Conservation (phyloP, 2,113 vertebrate species). For the Mustelus asterias region DNA sequence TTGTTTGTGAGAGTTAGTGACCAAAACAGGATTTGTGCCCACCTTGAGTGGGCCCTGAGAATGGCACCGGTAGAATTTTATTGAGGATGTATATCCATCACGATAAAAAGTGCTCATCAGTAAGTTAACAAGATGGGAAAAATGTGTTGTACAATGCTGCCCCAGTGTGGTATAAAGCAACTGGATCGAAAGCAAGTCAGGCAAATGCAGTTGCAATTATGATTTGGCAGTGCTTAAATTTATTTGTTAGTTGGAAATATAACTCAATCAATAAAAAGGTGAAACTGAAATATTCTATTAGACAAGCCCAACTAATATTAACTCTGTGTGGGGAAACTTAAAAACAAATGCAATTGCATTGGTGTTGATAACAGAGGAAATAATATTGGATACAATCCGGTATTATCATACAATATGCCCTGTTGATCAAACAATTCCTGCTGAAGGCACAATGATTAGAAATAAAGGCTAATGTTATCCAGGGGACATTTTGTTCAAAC, state of each 20-base stretch:
- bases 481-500: neutral
- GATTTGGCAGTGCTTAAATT: neutral
- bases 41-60: too few species aligned
- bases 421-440: neutral
- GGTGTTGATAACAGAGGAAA: neutral
- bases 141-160: constrained; percentile 13
- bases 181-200: neutral
- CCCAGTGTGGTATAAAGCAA: neutral
- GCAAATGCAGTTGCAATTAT: neutral
- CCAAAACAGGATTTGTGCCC: too few species aligned
- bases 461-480: neutral
- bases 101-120: neutral
- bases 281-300: neutral
- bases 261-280: neutral
- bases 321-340: neutral
- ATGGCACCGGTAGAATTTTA: neutral
- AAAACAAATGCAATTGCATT: neutral
- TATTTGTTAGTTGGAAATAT: neutral
- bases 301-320: neutral
- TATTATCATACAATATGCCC: neutral
- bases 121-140: neutral
- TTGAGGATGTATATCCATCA: neutral
- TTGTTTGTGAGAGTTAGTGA: too few species aligned
- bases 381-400: neutral
- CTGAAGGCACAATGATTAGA: neutral